phyloP scores from a whole-genome alignment of 2,888 invertebrate genomes.

The Rhamnusium bicolor region DNA sequence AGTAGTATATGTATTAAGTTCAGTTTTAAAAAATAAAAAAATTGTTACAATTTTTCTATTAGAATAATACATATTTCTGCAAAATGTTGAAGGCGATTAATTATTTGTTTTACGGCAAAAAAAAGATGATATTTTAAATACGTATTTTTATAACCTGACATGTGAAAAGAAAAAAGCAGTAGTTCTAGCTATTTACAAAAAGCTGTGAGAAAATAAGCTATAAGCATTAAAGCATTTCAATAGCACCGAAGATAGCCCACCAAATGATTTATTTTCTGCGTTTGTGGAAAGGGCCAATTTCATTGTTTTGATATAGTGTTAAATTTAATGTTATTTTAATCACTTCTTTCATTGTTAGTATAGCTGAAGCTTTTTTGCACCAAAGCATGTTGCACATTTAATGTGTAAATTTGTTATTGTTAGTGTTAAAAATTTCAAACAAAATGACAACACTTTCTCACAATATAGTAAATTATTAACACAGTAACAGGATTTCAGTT shows the following conservation, averaged over 20 bases:
- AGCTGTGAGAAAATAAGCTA: conserved; percentile 42
- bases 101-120: too few species aligned
- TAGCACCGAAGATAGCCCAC: conserved; percentile 39
- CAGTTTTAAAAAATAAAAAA: too few species aligned
- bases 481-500: conserved; percentile 12
- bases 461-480: conserved; percentile 12
- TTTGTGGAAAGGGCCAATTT: conserved; percentile 28
- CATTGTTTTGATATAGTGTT: conserved; percentile 28
- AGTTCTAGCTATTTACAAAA: conserved; percentile 44
- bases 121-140: background rate
- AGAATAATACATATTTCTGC: too few species aligned
- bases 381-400: conserved; percentile 64
- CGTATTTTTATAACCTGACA: conserved; percentile 39
- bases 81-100: too few species aligned
- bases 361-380: conserved; percentile 60
- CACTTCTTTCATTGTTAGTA: conserved; percentile 14
- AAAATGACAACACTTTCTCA: conserved; percentile 47
- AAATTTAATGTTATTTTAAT: conserved; percentile 1
- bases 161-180: conserved; percentile 8
- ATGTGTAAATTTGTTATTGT: conserved; percentile 50
- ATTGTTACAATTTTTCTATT: too few species aligned
- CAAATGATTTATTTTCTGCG: conserved; percentile 60
- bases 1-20: too few species aligned
- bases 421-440: conserved; percentile 43
- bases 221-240: conserved; percentile 25